Evolutionary conservation across 2,888 invertebrate genomes (phyloP), one percentile per base, ranked within the genome.

Genomic region (Oegoconia quadripuncta): DNA sequence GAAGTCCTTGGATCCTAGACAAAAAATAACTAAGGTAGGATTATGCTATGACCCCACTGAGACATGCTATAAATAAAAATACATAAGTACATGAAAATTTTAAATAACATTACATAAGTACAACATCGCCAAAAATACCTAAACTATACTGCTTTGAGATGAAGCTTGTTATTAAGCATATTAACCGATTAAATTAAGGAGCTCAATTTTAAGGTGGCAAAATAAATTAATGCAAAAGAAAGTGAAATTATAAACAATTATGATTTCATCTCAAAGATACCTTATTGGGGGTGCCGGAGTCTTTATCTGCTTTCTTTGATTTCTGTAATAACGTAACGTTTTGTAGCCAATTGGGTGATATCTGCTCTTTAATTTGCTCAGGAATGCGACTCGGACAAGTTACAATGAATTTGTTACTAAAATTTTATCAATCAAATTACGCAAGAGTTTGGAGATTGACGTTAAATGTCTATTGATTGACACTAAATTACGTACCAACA

Each of bases 251-350:
- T 59, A 36, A 44, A 44, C 50, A 52, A 50, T 25, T 4, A 20
- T 28, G 26, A 25, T 12, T 34, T 64, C 69, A 64, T 71, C 66
- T 70, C 66, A 66, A 70, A 58, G 75, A 74, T 93, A 93, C 93
- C 93, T 93, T 92, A 64, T 89, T 82, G 61, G 92, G 91, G 70
- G 91, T 91, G 72, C 89, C 88, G 72, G 88, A 90, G 88, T 80
- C 90, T 90, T 90, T 93, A 81, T 92, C 93, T 73, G 89, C 89
- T 90, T 92, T 93, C 90, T 92, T 92, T 87, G 93, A 93, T 89
- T 93, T 93, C 93, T 93, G 91, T 65, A 92, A 92, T 69, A 62
- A 77, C 59, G 62, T 45, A 73, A 71, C 54, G 49, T 53, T 64
- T 65, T 63, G 64, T 60, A 54, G 54, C 67, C 55, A 66, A 61